Percentiles rank a stretch among this genome's conserved stretches.
Evolutionary conservation across 92 coral and sea anemone genomes (phyloP).

Genomic region (Umimayanthus kanabou): DNA sequence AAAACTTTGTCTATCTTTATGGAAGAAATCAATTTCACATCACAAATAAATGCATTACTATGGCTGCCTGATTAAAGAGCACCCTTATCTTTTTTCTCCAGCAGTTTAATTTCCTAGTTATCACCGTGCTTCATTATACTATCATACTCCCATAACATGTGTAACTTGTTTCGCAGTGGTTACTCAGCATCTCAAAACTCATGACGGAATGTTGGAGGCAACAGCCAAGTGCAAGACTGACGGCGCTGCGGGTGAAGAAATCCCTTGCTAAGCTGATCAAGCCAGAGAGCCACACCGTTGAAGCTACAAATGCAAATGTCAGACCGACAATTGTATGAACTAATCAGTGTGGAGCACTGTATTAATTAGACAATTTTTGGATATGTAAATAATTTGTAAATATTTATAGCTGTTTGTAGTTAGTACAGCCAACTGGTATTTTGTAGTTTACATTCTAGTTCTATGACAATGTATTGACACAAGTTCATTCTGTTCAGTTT

Average conservation of each 20-base stretch:
- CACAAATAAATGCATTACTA: too few species aligned
- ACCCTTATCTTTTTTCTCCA: too few species aligned
- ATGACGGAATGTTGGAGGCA: conserved; percentile 90
- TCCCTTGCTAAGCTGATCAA: conserved; percentile 67
- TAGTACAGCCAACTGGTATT: too few species aligned
- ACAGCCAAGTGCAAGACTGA: conserved; percentile 77
- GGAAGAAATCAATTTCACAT: too few species aligned
- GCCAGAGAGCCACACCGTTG: conserved; percentile 47
- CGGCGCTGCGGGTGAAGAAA: conserved; percentile 86
- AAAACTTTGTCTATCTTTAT: too few species aligned
- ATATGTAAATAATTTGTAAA: conserved; percentile 30
- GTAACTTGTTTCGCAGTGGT: conserved; percentile 50
- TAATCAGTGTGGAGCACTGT: not conserved
- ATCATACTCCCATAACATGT: not conserved
- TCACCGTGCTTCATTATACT: too few species aligned
- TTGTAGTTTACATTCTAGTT: not conserved
- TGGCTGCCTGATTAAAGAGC: too few species aligned
- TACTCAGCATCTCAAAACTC: conserved; percentile 75
- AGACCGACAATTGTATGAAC: conserved; percentile 35
- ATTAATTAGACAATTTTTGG: not conserved
- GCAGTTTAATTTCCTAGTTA: too few species aligned
- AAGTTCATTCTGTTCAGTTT: not conserved
- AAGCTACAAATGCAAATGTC: not conserved
- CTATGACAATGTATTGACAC: not conserved
- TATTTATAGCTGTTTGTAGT: not conserved